Evolutionary conservation across 2,888 invertebrate species (phyloP).

Genomic region (Cheilosia pagana): DNA sequence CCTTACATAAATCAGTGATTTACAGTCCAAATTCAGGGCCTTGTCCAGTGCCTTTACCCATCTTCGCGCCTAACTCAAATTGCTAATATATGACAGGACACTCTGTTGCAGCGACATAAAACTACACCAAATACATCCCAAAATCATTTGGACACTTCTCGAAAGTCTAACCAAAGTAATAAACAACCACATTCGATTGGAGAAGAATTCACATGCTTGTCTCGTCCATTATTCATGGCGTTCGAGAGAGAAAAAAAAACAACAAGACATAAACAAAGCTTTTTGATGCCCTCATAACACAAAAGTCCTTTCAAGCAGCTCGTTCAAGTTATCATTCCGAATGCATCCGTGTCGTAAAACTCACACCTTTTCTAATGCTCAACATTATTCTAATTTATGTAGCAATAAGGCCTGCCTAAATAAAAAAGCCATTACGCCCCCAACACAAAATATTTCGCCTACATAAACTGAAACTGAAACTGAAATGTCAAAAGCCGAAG

Average conservation of each 20-base stretch:
- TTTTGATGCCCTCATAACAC: conserved; percentile 27
- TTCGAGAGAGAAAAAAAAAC: conserved; percentile 1
- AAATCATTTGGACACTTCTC: neutral
- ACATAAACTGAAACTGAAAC: conserved; percentile 63
- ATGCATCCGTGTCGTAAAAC: conserved; percentile 67
- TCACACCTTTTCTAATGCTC: conserved; percentile 64
- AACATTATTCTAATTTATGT: conserved; percentile 75
- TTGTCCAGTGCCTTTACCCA: no score
- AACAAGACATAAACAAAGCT: conserved; percentile 21
- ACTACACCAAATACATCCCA: no score
- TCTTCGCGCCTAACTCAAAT: neutral
- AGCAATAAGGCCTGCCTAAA: conserved; percentile 67
- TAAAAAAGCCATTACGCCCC: conserved; percentile 55
- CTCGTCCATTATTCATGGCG: conserved; percentile 60
- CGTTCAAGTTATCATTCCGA: conserved; percentile 57
- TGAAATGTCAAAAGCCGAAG: conserved; percentile 67
- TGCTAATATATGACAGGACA: neutral
- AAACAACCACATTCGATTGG: conserved; percentile 21
- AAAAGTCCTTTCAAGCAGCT: conserved; percentile 27
- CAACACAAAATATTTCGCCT: conserved; percentile 17
- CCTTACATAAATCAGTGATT: no score
- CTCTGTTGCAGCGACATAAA: neutral
- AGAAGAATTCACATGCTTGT: conserved; percentile 43
- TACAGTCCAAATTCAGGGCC: no score
- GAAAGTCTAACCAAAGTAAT: conserved; percentile 11